These are phyloP conservation scores for Heteromormyrus szaboi DNA, from an alignment of 2,797 vertebrate species.

Conservation along the genomic window DNA sequence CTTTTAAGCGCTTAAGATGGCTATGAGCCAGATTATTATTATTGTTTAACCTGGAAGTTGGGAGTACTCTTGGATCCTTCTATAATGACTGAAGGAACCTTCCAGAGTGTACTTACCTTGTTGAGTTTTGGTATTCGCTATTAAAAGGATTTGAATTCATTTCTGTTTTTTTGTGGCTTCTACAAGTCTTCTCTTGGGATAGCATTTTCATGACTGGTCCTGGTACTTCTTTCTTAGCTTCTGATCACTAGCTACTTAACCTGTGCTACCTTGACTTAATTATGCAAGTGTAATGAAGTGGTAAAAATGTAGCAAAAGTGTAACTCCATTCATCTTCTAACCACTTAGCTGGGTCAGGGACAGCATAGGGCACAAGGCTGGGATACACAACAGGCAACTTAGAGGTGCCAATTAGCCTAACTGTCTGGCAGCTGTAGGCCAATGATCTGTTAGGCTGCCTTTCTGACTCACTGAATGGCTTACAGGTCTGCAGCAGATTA, in stretches of 20 bases:
- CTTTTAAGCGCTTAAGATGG: background rate
- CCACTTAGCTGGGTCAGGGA: background rate
- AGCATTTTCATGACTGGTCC: background rate
- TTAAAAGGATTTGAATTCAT: background rate
- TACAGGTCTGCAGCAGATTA: background rate
- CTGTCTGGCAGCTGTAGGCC: background rate
- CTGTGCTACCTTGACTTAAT: background rate
- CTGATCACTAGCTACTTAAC: background rate
- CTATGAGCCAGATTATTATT: background rate
- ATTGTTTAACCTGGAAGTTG: background rate
- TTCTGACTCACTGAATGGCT: background rate
- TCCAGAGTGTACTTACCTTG: background rate
- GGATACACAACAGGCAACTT: background rate
- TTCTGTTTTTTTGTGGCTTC: background rate
- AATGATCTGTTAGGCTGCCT: background rate
- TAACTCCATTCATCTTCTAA: background rate
- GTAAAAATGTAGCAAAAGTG: background rate
- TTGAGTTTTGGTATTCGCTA: background rate
- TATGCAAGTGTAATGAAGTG: background rate
- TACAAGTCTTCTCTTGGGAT: background rate
- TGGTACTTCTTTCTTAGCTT: background rate
- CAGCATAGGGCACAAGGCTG: background rate
- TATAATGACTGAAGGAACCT: background rate
- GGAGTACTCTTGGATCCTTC: background rate
- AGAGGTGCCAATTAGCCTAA: background rate